A percentile compares a stretch with the other conserved stretches of the same genome.
phyloP scores from a whole-genome alignment of 2,113 vertebrate species.

The Piaya cayana region DNA sequence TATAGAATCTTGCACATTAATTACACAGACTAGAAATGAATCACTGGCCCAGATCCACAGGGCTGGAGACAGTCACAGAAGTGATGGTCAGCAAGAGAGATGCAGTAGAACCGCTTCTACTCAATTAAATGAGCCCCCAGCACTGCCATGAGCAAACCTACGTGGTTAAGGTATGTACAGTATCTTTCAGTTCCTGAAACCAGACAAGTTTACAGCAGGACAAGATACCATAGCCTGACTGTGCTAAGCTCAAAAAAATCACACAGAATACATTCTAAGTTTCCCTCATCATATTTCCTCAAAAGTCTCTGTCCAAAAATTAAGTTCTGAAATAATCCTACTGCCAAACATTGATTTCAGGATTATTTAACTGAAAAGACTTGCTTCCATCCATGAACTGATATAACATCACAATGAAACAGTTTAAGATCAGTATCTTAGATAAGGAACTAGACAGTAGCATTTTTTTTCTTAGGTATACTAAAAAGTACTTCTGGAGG shows the following conservation, averaged over 20 bases:
- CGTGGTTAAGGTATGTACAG: neutral
- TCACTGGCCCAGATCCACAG: neutral
- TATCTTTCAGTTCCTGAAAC: neutral
- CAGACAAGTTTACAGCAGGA: neutral
- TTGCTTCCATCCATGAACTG: neutral
- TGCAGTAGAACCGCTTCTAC: neutral
- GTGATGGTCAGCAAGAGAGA: neutral
- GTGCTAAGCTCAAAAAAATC: neutral
- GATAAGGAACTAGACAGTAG: neutral
- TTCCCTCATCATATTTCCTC: neutral
- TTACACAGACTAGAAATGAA: neutral
- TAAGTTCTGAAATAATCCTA: conserved; percentile 20
- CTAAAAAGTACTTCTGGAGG: neutral
- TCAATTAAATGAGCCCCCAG: neutral
- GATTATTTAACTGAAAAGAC: neutral
- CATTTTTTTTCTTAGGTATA: neutral
- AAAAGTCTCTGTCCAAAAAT: conserved; percentile 31
- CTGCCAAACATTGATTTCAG: neutral
- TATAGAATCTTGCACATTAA: neutral
- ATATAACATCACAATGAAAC: neutral
- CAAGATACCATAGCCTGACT: neutral
- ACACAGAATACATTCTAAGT: neutral
- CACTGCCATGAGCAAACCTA: neutral
- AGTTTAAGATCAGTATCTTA: neutral
- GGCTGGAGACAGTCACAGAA: neutral